A percentile compares a stretch with the other conserved stretches of the same genome.
Evolutionary conservation across 2,797 vertebrate species (phyloP).

Genomic region (Onychomys leucogaster): DNA sequence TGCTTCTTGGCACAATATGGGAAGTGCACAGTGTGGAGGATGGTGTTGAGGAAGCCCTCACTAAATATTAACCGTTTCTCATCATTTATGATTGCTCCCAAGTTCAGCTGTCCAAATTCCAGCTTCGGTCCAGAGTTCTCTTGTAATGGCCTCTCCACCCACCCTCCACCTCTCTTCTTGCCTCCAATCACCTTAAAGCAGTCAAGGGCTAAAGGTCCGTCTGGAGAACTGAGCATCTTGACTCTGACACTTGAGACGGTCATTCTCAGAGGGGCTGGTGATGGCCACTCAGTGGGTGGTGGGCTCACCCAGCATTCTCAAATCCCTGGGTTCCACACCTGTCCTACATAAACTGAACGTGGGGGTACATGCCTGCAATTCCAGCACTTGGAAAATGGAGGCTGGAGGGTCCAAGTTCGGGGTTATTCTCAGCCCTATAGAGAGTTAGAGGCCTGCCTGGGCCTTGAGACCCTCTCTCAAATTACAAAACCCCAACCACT

Average conservation of each 20-base stretch:
- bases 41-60: not conserved
- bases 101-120: slow-evolving; percentile 58
- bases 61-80: slow-evolving; percentile 58
- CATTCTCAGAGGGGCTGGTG: not conserved
- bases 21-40: not conserved
- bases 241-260: fast-evolving
- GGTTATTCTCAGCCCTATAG: not conserved
- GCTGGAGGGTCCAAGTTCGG: not conserved
- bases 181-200: not conserved
- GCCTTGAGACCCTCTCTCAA: not conserved
- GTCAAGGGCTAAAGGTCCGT: fast-evolving
- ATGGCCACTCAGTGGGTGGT: not conserved
- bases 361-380: not conserved
- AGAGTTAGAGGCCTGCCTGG: not conserved
- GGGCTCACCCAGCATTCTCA: not conserved
- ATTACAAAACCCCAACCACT: not conserved
- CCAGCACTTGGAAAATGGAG: not conserved
- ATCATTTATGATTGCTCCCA: not conserved
- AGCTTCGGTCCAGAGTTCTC: slow-evolving; percentile 59
- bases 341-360: not conserved
- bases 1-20: not conserved
- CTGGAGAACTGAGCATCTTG: fast-evolving
- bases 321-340: not conserved
- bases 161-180: not conserved
- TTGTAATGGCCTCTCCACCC: fast-evolving